Base-by-base conservation (phyloP, 1,140 invertebrate genomes). In the Lepidotrigona ventralis region DNA sequence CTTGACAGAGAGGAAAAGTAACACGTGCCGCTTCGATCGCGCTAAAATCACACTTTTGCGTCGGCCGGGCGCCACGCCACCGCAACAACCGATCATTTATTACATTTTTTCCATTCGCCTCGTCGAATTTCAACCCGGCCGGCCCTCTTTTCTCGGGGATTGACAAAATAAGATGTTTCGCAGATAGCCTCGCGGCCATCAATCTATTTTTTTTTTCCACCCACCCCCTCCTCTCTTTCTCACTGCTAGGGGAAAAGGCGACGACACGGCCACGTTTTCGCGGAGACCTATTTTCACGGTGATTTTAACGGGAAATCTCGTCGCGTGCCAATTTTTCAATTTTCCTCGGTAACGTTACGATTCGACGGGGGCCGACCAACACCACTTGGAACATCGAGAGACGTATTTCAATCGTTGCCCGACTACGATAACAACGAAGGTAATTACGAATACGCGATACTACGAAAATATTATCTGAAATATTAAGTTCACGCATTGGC, bases 271-370 rank as follows among this genome's bases (percentile, higher is more conserved):
- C 26, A 70, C 53, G 21, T 53, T 60, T 60, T 60, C 74, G 64
- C 74, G 56, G 60, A 66, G 39, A 17, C 56, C 82, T 77, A 73
- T 79, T 83, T 83, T 83, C 60, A n/a, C 66, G 74, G 51, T 81
- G 84, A 77, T 81, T 85, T 72, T 58, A 66, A 26, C n/a, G 74
- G 73, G 63, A 82, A 86, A 86, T 82, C 54, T 82, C 74, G 58
- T 66, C 82, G 82, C 82, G 33, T 66, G 78, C 63, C 58, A 86
- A 33, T 33, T 33, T n/a, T 74, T 86, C 74, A 86, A 86, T 86
- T 86, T 83, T 82, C 81, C 68, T 53, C 29, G 73, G 79, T 86
- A 86, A 86, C 70, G 86, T 82, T 86, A 54, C 64, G 66, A 64
- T 86, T 86, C 51, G 84, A 84, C 85, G 76, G 82, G 51, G 78